Conservation (phyloP, 2,113 vertebrate genomes). For the Porphyrio hochstetteri region DNA sequence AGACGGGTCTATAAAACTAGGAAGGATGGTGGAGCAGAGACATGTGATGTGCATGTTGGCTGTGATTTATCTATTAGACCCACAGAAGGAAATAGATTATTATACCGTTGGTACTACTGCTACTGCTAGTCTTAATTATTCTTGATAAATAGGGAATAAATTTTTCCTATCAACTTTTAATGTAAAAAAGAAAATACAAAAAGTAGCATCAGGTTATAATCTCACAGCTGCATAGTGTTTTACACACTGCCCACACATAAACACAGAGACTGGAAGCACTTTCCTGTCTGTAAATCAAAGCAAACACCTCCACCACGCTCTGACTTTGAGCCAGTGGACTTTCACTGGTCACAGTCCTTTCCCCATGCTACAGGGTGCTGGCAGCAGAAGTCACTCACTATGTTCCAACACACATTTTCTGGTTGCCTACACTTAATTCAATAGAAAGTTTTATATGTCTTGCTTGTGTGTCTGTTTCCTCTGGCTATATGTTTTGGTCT, state of each 20-base stretch:
- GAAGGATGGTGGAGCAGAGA: neutral
- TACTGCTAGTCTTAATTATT: neutral
- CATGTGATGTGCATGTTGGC: fast-evolving
- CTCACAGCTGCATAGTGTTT: neutral
- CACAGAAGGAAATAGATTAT: neutral
- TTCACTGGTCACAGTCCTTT: neutral
- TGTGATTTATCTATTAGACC: neutral
- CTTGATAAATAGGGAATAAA: neutral
- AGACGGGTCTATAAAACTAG: neutral
- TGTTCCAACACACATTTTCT: neutral
- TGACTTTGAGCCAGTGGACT: neutral
- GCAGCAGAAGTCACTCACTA: neutral
- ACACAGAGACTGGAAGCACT: neutral
- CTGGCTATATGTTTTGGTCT: neutral
- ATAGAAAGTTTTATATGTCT: neutral
- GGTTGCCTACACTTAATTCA: neutral
- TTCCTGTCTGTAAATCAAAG: neutral
- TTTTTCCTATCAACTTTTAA: neutral
- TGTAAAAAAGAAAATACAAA: neutral
- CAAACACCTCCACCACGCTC: neutral
- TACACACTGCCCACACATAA: neutral
- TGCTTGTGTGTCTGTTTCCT: neutral
- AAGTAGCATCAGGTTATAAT: neutral
- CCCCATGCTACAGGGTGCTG: neutral
- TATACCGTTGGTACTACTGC: fast-evolving